Evolutionary conservation across 2,888 invertebrate species (phyloP).

Genomic region (Rhopalosiphum nymphaeae): DNA sequence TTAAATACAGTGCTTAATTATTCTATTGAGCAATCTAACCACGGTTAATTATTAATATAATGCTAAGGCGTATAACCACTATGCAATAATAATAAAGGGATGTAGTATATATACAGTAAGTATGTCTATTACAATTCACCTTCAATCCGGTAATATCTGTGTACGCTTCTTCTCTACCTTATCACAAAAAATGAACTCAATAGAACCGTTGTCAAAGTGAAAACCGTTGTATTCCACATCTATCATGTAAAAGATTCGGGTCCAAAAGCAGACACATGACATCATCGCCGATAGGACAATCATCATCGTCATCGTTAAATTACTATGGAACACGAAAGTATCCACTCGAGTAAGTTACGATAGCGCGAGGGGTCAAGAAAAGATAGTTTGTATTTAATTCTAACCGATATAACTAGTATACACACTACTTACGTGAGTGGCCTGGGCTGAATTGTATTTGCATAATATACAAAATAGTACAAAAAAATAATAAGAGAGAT

Average conservation of each 20-base stretch:
- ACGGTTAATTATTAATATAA: background rate
- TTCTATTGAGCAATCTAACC: background rate
- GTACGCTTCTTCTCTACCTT: background rate
- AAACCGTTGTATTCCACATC: background rate
- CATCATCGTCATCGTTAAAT: background rate
- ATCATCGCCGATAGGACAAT: background rate
- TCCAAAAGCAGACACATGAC: background rate
- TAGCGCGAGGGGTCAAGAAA: background rate
- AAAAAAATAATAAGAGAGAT: background rate
- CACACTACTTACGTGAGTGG: too few relatives aligned
- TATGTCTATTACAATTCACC: background rate
- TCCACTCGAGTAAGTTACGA: background rate
- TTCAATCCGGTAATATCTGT: background rate
- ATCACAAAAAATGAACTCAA: background rate
- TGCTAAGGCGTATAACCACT: background rate
- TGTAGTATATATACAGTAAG: background rate
- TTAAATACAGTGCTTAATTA: background rate
- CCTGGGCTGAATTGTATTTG: conserved; percentile 1
- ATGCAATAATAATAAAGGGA: background rate
- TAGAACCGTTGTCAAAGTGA: background rate
- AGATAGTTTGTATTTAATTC: conserved; percentile 22
- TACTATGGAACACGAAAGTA: background rate
- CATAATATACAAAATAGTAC: conserved; percentile 18
- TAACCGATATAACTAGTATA: background rate
- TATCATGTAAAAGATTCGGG: background rate